Evolutionary conservation across 2,888 invertebrate species (phyloP).

Genomic region (Apamea epomidion): DNA sequence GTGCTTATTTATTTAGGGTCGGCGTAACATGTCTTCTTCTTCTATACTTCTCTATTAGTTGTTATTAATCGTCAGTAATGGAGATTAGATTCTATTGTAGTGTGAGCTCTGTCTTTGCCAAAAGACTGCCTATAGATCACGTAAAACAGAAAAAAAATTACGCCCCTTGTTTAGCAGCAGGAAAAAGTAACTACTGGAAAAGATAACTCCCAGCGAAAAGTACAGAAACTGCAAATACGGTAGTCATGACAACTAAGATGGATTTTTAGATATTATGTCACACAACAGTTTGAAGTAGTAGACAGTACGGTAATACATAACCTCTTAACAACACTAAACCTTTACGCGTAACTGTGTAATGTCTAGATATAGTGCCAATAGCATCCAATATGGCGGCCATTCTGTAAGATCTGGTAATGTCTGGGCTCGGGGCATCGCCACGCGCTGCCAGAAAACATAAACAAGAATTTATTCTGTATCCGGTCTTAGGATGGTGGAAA

Average conservation of each 20-base stretch:
- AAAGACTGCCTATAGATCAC: background rate
- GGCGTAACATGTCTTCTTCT: background rate
- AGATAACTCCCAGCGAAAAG: background rate
- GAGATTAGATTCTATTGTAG: background rate
- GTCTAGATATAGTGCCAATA: conserved; percentile 27
- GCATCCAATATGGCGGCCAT: conserved; percentile 27
- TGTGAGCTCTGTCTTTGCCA: background rate
- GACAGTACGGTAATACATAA: background rate
- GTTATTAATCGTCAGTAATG: background rate
- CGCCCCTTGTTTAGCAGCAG: background rate
- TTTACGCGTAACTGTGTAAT: conserved; percentile 8
- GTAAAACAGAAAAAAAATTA: background rate
- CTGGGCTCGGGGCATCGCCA: conserved; percentile 41
- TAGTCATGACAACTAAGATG: background rate
- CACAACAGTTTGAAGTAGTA: background rate
- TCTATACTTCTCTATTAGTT: background rate
- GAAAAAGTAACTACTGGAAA: background rate
- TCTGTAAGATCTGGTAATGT: conserved; percentile 32
- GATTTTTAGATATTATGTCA: background rate
- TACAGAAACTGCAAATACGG: background rate
- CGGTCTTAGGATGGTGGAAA: conserved; percentile 41
- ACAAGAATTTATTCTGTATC: conserved; percentile 60
- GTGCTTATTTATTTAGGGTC: background rate
- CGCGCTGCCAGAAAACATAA: conserved; percentile 67
- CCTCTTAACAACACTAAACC: background rate